phyloP scores from a whole-genome alignment of 2,113 vertebrate species.

The Fulmarus glacialis region DNA sequence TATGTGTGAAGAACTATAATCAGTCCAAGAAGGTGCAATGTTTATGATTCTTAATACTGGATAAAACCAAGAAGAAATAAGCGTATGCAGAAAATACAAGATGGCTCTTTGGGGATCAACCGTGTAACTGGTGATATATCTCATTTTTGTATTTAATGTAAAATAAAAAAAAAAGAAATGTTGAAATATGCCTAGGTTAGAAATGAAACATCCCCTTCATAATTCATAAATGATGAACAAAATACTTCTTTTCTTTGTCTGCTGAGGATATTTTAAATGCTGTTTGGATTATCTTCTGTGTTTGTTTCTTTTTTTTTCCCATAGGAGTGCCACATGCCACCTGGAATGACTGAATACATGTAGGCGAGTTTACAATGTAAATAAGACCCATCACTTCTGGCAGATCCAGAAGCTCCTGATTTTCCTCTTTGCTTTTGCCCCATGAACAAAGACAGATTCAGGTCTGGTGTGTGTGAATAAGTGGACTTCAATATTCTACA shows the following conservation, averaged over 20 bases:
- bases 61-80: background rate
- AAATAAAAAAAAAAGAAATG: background rate
- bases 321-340: background rate
- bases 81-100: background rate
- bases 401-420: background rate
- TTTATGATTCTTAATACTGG: background rate
- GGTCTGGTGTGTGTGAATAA: background rate
- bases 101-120: background rate
- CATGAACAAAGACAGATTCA: background rate
- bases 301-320: background rate
- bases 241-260: background rate
- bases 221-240: background rate
- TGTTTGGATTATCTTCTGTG: background rate
- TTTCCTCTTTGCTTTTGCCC: background rate
- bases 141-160: background rate
- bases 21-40: background rate
- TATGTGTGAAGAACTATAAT: background rate
- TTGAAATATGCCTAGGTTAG: background rate
- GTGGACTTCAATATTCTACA: background rate
- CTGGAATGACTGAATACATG: background rate
- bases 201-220: background rate
- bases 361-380: background rate
- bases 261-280: background rate
- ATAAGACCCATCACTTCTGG: background rate
- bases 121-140: background rate